These are phyloP conservation scores for Helleia helle DNA, from an alignment of 2,888 invertebrate genomes.

Conservation along the genomic window DNA sequence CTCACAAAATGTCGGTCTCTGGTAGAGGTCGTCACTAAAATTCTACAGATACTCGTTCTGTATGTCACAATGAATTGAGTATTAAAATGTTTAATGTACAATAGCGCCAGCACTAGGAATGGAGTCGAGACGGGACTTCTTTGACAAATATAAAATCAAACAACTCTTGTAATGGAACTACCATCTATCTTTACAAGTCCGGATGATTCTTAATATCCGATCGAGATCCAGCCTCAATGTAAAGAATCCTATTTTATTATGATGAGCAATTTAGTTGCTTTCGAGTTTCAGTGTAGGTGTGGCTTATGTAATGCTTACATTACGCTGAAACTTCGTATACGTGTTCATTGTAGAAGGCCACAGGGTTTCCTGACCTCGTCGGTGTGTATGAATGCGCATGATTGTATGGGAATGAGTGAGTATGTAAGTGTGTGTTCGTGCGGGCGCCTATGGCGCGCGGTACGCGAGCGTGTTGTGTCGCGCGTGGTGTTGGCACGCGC, in stretches of 20 bases:
- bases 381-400: not conserved
- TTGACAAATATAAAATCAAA: not conserved
- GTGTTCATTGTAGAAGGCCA: too few relatives aligned
- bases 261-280: not conserved
- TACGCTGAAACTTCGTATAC: not conserved
- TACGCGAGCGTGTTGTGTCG: constrained; percentile 31
- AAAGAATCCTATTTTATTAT: not conserved
- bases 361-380: not conserved
- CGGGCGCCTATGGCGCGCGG: constrained; percentile 26
- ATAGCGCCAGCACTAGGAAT: not conserved
- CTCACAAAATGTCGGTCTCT: too few relatives aligned
- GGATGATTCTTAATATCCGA: too few relatives aligned
- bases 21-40: too few relatives aligned
- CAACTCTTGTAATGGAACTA: too few relatives aligned
- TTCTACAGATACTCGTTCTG: too few relatives aligned
- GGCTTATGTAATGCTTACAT: too few relatives aligned
- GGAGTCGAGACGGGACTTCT: not conserved
- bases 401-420: not conserved
- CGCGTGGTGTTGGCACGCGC: constrained; percentile 13
- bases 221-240: not conserved
- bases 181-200: too few relatives aligned
- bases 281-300: not conserved
- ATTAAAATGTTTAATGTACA: too few relatives aligned
- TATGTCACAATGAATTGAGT: too few relatives aligned
- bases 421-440: constrained; percentile 2